Conservation (phyloP, 2,888 invertebrate species). For the Brachyopa scutellaris region DNA sequence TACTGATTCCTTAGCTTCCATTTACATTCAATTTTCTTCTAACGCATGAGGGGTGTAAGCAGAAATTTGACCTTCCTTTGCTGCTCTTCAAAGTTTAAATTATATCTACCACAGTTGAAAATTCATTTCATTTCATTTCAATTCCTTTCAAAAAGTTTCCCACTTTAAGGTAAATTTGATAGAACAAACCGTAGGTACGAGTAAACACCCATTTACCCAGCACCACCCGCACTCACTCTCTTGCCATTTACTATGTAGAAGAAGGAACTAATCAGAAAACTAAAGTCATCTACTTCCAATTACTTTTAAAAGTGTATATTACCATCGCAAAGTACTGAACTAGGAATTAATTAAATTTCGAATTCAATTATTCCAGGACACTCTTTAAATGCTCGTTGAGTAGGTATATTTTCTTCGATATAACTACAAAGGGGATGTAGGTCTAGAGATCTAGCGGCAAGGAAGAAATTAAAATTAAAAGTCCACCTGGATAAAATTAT, state of each 20-base stretch:
- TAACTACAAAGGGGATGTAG: no score
- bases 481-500: conserved; percentile 17
- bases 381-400: conserved; percentile 30
- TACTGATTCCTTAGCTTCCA: background rate
- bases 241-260: background rate
- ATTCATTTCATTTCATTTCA: conserved; percentile 39
- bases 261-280: conserved; percentile 54
- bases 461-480: conserved; percentile 32
- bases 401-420: no score
- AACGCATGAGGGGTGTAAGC: background rate
- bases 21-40: background rate
- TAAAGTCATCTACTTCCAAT: conserved; percentile 62
- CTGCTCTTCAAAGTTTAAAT: background rate
- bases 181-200: no score
- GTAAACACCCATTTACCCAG: background rate
- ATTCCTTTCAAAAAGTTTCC: conserved; percentile 23
- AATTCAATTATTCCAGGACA: conserved; percentile 63
- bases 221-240: background rate
- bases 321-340: conserved; percentile 60
- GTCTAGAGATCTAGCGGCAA: background rate
- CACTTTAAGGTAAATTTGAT: conserved; percentile 15
- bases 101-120: conserved; percentile 15
- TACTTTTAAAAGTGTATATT: conserved; percentile 45
- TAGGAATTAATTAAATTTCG: conserved; percentile 68
- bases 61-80: background rate